phyloP scores from a whole-genome alignment of 2,113 vertebrate genomes.

The Eonycteris spelaea region DNA sequence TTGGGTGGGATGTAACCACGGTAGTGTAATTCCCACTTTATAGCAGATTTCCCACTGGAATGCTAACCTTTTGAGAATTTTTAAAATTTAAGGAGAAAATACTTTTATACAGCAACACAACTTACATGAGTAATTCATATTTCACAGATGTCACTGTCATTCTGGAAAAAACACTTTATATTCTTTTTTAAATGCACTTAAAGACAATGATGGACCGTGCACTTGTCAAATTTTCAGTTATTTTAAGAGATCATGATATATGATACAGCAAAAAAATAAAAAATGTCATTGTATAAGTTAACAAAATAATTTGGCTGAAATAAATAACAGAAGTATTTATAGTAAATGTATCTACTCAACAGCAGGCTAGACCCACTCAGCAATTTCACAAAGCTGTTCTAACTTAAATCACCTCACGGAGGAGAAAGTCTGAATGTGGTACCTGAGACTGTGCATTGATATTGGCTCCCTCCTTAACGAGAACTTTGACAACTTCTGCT shows the following conservation, averaged over 20 bases:
- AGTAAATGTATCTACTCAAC: neutral
- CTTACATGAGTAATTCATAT: neutral
- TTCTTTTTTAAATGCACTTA: neutral
- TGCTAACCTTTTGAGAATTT: neutral
- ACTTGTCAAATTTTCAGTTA: neutral
- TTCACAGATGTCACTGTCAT: neutral
- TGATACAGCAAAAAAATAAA: neutral
- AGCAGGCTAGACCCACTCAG: neutral
- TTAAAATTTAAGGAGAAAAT: neutral
- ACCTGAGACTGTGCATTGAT: conserved; percentile 98
- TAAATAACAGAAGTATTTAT: neutral
- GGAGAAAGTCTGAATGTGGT: conserved; percentile 40
- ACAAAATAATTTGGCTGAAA: neutral
- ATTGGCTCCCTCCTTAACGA: conserved; percentile 94
- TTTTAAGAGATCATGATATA: neutral
- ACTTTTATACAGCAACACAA: neutral
- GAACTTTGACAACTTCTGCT: conserved; percentile 92
- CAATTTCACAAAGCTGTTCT: neutral
- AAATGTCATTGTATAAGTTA: neutral
- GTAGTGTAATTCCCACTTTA: neutral
- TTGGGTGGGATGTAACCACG: neutral
- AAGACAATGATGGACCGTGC: neutral
- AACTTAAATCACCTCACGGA: neutral
- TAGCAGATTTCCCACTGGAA: neutral
- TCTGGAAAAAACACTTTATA: neutral